Evolutionary conservation across 2,113 vertebrate species (phyloP).

Genomic region (Myiozetetes cayanensis): DNA sequence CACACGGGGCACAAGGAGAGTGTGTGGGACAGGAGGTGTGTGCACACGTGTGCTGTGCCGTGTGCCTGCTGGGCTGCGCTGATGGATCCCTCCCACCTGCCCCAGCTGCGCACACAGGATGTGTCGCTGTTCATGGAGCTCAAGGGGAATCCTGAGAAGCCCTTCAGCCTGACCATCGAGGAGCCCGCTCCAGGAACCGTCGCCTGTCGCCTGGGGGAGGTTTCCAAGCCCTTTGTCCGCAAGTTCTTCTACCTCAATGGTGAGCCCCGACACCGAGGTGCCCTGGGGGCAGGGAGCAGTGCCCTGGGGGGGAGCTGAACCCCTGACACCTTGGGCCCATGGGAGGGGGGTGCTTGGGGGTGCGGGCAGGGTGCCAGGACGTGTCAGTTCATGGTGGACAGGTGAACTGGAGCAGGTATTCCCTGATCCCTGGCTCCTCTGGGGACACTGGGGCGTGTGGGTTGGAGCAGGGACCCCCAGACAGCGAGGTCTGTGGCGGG

Average conservation of each 20-base stretch:
- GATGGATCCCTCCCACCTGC: rapidly evolving
- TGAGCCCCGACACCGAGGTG: background rate
- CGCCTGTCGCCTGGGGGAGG: background rate
- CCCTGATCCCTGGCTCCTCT: background rate
- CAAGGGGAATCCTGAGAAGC: background rate
- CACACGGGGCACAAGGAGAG: background rate
- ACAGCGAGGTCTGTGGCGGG: background rate
- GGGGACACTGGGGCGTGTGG: background rate
- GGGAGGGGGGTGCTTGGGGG: background rate
- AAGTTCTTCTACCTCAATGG: constrained; percentile 51
- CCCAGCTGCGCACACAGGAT: constrained; percentile 37
- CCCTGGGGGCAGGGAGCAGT: background rate
- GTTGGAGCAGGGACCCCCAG: background rate
- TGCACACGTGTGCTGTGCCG: rapidly evolving
- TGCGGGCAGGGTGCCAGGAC: background rate
- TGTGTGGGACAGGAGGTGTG: rapidly evolving
- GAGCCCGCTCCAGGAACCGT: background rate
- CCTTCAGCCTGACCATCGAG: background rate
- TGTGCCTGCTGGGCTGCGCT: background rate
- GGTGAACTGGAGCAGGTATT: background rate
- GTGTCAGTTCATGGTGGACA: background rate
- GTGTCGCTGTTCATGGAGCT: background rate
- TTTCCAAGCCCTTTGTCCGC: background rate
- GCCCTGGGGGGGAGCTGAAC: background rate
- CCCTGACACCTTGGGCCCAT: too few species aligned